Evolutionary conservation across 2,113 vertebrate species (phyloP), one percentile per base, ranked within the genome.

Genomic region (Brachyistius frenatus): DNA sequence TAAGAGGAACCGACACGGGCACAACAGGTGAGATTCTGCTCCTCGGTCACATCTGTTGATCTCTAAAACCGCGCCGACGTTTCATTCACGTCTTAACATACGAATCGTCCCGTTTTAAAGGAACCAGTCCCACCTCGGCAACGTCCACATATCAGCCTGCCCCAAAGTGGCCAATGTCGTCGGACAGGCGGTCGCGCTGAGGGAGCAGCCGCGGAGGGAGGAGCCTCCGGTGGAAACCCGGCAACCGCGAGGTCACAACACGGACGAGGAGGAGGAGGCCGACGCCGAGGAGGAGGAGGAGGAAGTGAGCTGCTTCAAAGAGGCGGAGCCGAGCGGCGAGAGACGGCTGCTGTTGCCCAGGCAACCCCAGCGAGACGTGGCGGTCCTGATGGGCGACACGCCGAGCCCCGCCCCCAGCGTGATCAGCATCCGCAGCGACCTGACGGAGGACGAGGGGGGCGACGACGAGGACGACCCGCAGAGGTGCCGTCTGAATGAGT

Each of bases 381-480:
- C 96, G 0, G 95, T 98, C 58, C 86, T 98, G 76, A 97, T 98
- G 14, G 95, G 95, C 0, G 85, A 97, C 81, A 96, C 97, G 1
- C 97, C 97, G 0, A 99, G 98, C 89, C 98, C 98, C 0, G 90
- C 95, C 0, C 93, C 95, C 90, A 99, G 98, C 0, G 95, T 99
- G 23, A 98, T 99, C 92, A 98, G 97, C 88, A 97, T 99, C 73
- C 97, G 94, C 93, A 99, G 97, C 1, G 97, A 98, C 84, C 65
- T 82, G 41, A 91, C 89, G 0, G 97, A 99, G 16, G 97, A 97
- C 1, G 90, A 93, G 15, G 96, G 96, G 0, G 82, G 68, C 1
- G 95, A 96, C 0, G 96, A 96, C 1, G 95, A 96, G 0, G 96
- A 96, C 13, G 50, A 90, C 0, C 83, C 92, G 0, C 96, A 75